Base-by-base conservation (phyloP, 2,113 vertebrate genomes). In the Nyctibius bracteatus region DNA sequence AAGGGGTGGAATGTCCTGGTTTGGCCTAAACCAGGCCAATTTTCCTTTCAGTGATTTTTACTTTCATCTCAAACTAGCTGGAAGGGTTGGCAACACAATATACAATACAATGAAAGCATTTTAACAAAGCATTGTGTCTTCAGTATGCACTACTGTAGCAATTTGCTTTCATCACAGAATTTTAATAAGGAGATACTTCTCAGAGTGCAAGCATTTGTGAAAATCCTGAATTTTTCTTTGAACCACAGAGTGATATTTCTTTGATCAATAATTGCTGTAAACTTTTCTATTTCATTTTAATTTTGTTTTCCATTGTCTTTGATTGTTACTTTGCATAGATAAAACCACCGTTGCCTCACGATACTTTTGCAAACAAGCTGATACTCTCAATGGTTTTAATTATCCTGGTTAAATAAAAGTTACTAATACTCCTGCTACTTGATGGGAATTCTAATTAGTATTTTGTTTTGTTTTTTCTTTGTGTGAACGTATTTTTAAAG, bases 351-450 rank as follows among this genome's bases (percentile, higher is more conserved):
- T 72, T 93, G 61, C 87, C 58, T 28, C 68, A 67, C 81, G 90
- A 95, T 31, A 81, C 46, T 72, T 94, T 9, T 73, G 47, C 82
- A 95, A 95, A 96, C 70, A 94, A 86, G 59, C 52, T 84, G 66
- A 85, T 77, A 80, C 62, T 91, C 94, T 97, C 97, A 86, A 93
- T 97, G 88, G 92, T 92, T 96, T 98, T 97, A 96, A 97, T 97
- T 95, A 96, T 77, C 39, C 77, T 74, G 39, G 84, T 95, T 94
- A 96, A 97, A 91, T 31, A 91, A 59, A 82, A 97, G 61, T 94
- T 96, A 82, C 65, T 77, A 90, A 43, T 96, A 84, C 44, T 94
- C 63, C 44, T 90, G 88, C 71, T 74, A 74, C n/a, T 84, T 94
- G 43, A 91, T 58, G 51, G 68, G 73, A 92, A 96, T 95, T 95